Evolutionary conservation across 1,140 invertebrate species (phyloP).

Genomic region (Drosophila santomea): DNA sequence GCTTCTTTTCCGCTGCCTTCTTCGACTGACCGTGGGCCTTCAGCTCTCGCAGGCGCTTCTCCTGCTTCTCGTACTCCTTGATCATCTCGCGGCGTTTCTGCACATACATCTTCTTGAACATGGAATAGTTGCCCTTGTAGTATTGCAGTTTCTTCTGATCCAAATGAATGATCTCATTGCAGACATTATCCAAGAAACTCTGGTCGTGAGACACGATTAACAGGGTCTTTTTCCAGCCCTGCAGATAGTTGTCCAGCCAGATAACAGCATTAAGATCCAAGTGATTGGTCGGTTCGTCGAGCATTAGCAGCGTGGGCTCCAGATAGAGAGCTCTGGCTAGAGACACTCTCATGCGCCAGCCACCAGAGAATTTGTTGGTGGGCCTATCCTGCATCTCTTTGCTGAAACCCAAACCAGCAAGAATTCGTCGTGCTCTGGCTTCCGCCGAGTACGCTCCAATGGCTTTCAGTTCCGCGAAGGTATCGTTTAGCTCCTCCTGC

Average conservation of each 20-base stretch:
- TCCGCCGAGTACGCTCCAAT: constrained; percentile 99
- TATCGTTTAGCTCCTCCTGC: constrained; percentile 93
- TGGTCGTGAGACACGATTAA: constrained; percentile 99
- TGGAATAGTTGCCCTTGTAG: constrained; percentile 99
- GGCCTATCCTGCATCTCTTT: constrained; percentile 96
- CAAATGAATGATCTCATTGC: constrained; percentile 99
- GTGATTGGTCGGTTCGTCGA: constrained; percentile 98
- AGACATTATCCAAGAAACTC: constrained; percentile 99
- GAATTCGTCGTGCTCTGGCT: constrained; percentile 95
- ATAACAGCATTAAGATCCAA: constrained; percentile 99
- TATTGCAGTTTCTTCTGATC: constrained; percentile 97
- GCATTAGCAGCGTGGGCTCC: constrained; percentile 96
- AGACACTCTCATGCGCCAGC: constrained; percentile 99
- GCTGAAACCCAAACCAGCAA: constrained; percentile 98
- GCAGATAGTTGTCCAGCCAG: constrained; percentile 99
- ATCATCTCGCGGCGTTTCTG: constrained; percentile 97
- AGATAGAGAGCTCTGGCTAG: constrained; percentile 95
- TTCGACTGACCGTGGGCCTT: constrained; percentile 98
- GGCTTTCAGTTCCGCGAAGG: constrained; percentile 97
- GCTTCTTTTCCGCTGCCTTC: constrained; percentile 97
- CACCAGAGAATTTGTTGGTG: constrained; percentile 98
- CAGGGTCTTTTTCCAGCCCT: constrained; percentile 99
- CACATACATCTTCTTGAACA: constrained; percentile 99
- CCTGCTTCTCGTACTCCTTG: constrained; percentile 99
- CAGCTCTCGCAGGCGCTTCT: constrained; percentile 96